A percentile compares a stretch with the other conserved stretches of the same genome.
phyloP scores from a whole-genome alignment of 2,888 invertebrate genomes.

The Hydropsyche betteni region DNA sequence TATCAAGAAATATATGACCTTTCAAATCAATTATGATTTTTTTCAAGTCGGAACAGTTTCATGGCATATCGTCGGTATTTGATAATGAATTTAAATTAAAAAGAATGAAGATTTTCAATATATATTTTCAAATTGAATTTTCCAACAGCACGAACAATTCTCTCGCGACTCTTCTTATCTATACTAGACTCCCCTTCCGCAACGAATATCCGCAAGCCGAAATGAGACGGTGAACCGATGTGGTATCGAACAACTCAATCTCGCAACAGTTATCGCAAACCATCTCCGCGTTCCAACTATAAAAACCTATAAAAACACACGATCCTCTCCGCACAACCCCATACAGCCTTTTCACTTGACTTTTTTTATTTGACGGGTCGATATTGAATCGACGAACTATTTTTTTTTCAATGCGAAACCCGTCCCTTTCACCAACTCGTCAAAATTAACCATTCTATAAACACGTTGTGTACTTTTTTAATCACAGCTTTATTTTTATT shows the following conservation, averaged over 20 bases:
- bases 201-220: conserved; percentile 52
- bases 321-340: too few relatives aligned
- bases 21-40: too few relatives aligned
- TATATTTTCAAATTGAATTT: not conserved
- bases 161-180: conserved; percentile 41
- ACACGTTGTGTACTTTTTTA: too few relatives aligned
- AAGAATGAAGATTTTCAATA: not conserved
- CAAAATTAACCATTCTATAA: too few relatives aligned
- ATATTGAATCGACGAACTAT: not conserved
- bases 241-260: conserved; percentile 46
- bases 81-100: not conserved
- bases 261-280: conserved; percentile 34
- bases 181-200: conserved; percentile 46
- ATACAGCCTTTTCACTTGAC: too few relatives aligned
- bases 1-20: too few relatives aligned
- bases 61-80: too few relatives aligned
- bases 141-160: conserved; percentile 33
- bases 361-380: too few relatives aligned
- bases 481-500: too few relatives aligned
- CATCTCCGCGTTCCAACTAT: conserved; percentile 12
- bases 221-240: conserved; percentile 52
- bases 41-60: too few relatives aligned
- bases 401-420: not conserved
- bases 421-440: too few relatives aligned
- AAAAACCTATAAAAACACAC: conserved; percentile 3